A percentile compares a stretch with the other conserved stretches of the same genome.
Evolutionary conservation across 2,888 invertebrate species (phyloP).

Genomic region (Hylaea fasciaria): DNA sequence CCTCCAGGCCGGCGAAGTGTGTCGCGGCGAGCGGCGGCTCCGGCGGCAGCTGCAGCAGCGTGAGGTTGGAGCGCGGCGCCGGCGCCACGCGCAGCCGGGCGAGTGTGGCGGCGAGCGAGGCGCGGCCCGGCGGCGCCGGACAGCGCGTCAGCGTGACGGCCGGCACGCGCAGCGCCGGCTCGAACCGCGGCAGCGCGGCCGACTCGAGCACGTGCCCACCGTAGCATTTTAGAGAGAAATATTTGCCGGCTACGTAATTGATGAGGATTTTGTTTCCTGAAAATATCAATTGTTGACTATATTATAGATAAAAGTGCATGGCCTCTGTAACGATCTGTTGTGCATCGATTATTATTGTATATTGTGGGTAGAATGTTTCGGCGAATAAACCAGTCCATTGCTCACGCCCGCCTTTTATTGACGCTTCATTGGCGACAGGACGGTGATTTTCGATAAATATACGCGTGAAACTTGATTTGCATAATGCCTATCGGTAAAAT

Average conservation of each 20-base stretch:
- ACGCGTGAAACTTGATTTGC: too few relatives aligned
- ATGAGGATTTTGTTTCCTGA: constrained; percentile 4
- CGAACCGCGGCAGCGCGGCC: constrained; percentile 5
- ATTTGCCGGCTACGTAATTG: neutral
- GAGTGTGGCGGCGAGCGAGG: constrained; percentile 23
- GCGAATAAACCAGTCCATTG: too few relatives aligned
- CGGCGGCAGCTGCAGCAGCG: constrained; percentile 11
- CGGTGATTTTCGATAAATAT: too few relatives aligned
- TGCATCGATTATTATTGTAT: too few relatives aligned
- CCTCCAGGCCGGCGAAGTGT: constrained; percentile 26
- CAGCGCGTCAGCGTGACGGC: constrained; percentile 14
- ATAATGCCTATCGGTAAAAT: too few relatives aligned
- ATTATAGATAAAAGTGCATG: too few relatives aligned
- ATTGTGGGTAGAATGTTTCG: too few relatives aligned
- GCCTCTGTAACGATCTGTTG: too few relatives aligned
- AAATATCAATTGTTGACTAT: neutral
- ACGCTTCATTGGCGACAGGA: too few relatives aligned
- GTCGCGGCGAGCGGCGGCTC: constrained; percentile 20
- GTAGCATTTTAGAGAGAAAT: neutral
- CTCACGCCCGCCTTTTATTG: too few relatives aligned
- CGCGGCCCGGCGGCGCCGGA: constrained; percentile 18
- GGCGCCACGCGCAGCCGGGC: constrained; percentile 29
- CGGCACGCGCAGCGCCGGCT: neutral
- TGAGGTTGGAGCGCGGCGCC: neutral
- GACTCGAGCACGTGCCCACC: constrained; percentile 8